These are phyloP conservation scores for Acrocephalus scirpaceus DNA, from an alignment of 2,797 vertebrate genomes.

Conservation along the genomic window DNA sequence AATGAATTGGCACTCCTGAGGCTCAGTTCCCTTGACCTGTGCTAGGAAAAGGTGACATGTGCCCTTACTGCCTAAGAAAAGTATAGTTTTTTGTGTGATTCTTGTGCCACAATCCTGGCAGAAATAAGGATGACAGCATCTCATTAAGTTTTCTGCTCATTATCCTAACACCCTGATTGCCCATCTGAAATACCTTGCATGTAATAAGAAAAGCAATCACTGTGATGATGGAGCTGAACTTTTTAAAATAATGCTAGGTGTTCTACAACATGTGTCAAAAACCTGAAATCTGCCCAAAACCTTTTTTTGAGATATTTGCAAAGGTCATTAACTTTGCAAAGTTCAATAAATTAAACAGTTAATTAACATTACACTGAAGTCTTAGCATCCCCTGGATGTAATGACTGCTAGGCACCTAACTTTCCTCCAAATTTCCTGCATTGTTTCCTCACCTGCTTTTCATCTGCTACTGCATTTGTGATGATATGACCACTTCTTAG, in stretches of 20 bases:
- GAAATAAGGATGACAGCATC: not conserved
- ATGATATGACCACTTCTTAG: not conserved
- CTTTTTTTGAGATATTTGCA: not conserved
- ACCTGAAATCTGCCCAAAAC: not conserved
- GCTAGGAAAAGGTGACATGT: not conserved
- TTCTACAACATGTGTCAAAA: not conserved
- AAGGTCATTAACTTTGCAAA: not conserved
- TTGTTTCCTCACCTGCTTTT: not conserved
- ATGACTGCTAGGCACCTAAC: not conserved
- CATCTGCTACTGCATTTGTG: not conserved
- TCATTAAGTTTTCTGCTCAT: not conserved
- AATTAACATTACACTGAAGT: not conserved
- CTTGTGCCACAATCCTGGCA: not conserved
- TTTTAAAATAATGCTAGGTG: not conserved
- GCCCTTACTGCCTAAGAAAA: not conserved
- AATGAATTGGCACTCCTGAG: not conserved
- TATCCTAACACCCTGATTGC: not conserved
- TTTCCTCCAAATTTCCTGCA: not conserved
- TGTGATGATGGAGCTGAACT: not conserved
- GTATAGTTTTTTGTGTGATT: not conserved
- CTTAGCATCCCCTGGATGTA: not conserved
- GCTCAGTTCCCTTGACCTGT: not conserved
- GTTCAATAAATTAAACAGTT: not conserved
- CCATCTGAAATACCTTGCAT: not conserved
- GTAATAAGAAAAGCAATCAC: not conserved